Evolutionary conservation across 2,113 vertebrate species (phyloP).

Genomic region (Phrynosoma blainvillii): DNA sequence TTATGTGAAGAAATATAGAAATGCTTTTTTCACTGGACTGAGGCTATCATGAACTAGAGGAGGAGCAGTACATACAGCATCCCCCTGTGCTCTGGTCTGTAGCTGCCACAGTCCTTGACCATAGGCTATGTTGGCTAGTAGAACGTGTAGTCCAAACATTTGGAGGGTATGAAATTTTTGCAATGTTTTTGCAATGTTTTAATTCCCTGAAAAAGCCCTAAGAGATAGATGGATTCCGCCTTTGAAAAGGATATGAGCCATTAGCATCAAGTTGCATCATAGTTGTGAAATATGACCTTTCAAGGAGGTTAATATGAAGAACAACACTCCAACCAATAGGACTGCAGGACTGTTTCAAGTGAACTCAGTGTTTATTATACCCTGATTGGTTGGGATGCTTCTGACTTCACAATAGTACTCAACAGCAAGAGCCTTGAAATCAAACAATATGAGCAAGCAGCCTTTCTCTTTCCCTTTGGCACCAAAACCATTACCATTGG

Average conservation of each 20-base stretch:
- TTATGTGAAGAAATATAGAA: background rate
- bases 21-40: background rate
- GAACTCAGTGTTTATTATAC: background rate
- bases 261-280: slow-evolving; percentile 14
- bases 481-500: background rate
- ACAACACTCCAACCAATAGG: background rate
- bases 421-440: slow-evolving; percentile 35
- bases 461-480: background rate
- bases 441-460: background rate
- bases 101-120: background rate
- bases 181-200: background rate
- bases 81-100: background rate
- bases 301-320: background rate
- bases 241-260: background rate
- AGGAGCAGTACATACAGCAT: background rate
- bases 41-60: background rate
- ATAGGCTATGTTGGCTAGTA: background rate
- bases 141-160: background rate
- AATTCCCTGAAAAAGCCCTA: background rate
- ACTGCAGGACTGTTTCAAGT: background rate
- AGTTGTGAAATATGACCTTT: slow-evolving; percentile 13
- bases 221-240: background rate
- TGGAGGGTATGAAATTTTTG: background rate
- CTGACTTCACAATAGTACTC: slow-evolving; percentile 48
- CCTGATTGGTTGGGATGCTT: background rate